These are phyloP conservation scores for Psettodes erumei DNA, from an alignment of 2,113 vertebrate species.

Conservation along the genomic window DNA sequence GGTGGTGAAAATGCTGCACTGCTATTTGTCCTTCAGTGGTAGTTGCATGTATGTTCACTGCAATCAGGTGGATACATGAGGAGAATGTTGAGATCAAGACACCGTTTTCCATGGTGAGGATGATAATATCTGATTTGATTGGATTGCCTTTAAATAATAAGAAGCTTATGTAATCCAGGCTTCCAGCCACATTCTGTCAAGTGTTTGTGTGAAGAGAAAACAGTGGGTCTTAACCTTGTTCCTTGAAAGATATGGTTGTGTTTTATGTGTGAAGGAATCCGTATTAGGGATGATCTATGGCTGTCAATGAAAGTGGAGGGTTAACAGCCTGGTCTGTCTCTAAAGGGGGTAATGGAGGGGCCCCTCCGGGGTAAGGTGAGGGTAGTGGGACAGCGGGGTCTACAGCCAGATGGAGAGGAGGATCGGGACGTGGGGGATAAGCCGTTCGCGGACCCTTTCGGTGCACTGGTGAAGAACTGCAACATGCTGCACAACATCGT, in stretches of 20 bases:
- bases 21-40: not conserved
- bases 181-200: not conserved
- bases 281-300: not conserved
- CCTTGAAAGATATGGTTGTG: constrained; percentile 15
- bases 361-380: constrained; percentile 38
- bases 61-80: not conserved
- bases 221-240: not conserved
- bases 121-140: constrained; percentile 16
- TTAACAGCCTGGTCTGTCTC: constrained; percentile 65
- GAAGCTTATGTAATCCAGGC: constrained; percentile 25
- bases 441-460: constrained; percentile 58
- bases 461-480: constrained; percentile 79
- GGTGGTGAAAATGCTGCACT: not conserved
- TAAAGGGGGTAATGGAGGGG: constrained; percentile 57
- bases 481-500: constrained; percentile 84
- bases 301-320: not conserved
- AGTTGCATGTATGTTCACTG: not conserved
- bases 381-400: constrained; percentile 31
- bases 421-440: constrained; percentile 45
- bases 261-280: not conserved
- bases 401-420: constrained; percentile 49
- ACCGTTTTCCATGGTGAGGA: not conserved
- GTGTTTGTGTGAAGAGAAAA: constrained; percentile 10
- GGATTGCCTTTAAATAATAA: constrained; percentile 33
- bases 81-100: not conserved